Evolutionary conservation across 64 coral and sea anemone species (phyloP).

Genomic region (Montipora sp.): DNA sequence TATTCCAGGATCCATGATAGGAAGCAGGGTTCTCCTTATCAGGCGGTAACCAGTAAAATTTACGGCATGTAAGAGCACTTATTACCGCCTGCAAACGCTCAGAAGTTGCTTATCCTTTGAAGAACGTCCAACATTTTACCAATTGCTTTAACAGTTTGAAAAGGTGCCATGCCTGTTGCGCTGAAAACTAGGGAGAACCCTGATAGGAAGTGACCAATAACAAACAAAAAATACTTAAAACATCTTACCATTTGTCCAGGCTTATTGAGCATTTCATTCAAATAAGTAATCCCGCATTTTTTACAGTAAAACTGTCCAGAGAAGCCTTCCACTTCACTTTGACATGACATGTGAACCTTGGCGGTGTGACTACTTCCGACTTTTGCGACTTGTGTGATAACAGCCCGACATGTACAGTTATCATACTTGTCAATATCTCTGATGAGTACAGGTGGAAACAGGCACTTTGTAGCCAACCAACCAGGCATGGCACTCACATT

Average conservation of each 20-base stretch:
- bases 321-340: slow-evolving; percentile 25
- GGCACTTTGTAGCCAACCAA: slow-evolving; percentile 86
- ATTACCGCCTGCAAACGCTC: too few species aligned
- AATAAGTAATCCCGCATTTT: slow-evolving; percentile 47
- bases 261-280: slow-evolving; percentile 54
- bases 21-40: background rate
- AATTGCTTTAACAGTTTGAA: too few species aligned
- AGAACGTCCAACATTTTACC: too few species aligned
- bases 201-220: background rate
- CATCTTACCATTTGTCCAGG: slow-evolving; percentile 25
- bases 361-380: slow-evolving; percentile 7
- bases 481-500: slow-evolving; percentile 82
- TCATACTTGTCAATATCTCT: slow-evolving; percentile 2
- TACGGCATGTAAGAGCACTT: too few species aligned
- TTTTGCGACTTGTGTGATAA: slow-evolving; percentile 68
- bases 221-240: background rate
- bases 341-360: slow-evolving; percentile 77
- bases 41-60: too few species aligned
- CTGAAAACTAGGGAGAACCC: too few species aligned
- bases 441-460: slow-evolving; percentile 40
- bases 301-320: slow-evolving; percentile 63
- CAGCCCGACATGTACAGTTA: slow-evolving; percentile 68
- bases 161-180: too few species aligned
- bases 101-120: too few species aligned
- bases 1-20: background rate